Evolutionary conservation across 2,888 invertebrate species (phyloP), one percentile per base, ranked within the genome.

Genomic region (Agonopterix heracliana): DNA sequence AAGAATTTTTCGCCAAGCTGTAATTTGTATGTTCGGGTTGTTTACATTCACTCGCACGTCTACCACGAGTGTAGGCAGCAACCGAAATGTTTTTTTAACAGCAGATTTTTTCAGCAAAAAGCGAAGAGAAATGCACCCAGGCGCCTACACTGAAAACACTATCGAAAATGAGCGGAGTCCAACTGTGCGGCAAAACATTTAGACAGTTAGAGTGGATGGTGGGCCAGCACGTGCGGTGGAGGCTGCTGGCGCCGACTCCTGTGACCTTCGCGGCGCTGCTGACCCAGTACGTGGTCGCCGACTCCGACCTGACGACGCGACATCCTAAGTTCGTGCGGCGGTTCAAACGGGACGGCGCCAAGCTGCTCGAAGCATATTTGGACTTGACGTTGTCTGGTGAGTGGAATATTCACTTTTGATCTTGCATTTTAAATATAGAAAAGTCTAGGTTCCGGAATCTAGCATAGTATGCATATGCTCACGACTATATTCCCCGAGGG

Each of bases 131-230:
- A 34, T 72, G 79, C 63, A 81, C 81, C 59, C 68, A 73, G 0
- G 82, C 86, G 0, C 87, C 85, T 0, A 78, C 81, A 1, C 55
- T 87, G 9, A 85, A 83, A 48, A 81, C 73, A 0, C 56, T 87
- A 3, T 65, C 83, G 0, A 80, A 77, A 51, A 68, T 78, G 9
- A 82, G 83, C 35, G 80, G 78, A 0, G 75, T 85, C 9, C 75
- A 81, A 5, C 63, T 88, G 0, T 82, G 83, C 41, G 84, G 83
- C 3, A 81, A 79, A 56, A 85, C 82, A 0, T 38, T 38, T n/a
- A 10, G 38, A 10, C 85, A 87, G 57, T 55, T 88, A 7, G 88
- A 88, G 52, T 87, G 86, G 86, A 85, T 84, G 87, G 83, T 88
- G 0, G 87, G 85, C 4, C 84, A 85, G 57, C 86, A 88, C 41